phyloP scores from a whole-genome alignment of 2,113 vertebrate genomes.

The Apodemus sylvaticus region DNA sequence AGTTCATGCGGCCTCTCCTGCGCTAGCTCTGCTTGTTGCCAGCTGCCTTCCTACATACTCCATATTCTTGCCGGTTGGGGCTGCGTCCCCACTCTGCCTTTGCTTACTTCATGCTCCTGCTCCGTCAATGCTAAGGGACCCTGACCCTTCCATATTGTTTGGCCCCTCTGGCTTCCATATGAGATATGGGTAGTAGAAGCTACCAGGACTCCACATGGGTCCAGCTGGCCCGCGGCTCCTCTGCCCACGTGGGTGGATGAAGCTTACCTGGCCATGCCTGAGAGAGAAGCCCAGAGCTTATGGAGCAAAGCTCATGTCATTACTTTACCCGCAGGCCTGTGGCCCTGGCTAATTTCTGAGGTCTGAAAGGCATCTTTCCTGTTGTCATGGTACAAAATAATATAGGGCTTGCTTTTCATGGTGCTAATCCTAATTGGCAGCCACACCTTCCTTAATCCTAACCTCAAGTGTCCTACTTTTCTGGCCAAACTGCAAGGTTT shows the following conservation, averaged over 20 bases:
- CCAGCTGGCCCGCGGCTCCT: neutral
- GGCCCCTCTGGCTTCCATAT: neutral
- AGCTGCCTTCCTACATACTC: neutral
- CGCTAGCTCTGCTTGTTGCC: neutral
- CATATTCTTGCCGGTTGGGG: neutral
- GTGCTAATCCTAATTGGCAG: neutral
- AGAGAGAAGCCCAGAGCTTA: neutral
- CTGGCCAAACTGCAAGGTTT: neutral
- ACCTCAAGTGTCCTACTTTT: neutral
- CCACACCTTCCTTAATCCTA: neutral
- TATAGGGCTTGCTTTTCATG: neutral
- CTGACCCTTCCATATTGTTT: neutral
- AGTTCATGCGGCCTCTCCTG: neutral
- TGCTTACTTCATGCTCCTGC: neutral
- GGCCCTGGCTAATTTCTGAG: neutral
- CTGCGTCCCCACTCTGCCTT: neutral
- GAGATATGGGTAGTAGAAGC: neutral
- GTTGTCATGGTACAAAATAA: neutral
- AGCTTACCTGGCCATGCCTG: neutral
- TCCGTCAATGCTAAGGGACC: neutral
- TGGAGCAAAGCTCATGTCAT: neutral
- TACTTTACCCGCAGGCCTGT: neutral
- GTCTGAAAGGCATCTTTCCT: neutral
- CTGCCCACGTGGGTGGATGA: too few relatives aligned
- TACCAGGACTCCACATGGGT: too few relatives aligned